These are phyloP conservation scores for Eupristina koningsbergeri DNA, from an alignment of 1,140 invertebrate genomes.

Conservation along the genomic window DNA sequence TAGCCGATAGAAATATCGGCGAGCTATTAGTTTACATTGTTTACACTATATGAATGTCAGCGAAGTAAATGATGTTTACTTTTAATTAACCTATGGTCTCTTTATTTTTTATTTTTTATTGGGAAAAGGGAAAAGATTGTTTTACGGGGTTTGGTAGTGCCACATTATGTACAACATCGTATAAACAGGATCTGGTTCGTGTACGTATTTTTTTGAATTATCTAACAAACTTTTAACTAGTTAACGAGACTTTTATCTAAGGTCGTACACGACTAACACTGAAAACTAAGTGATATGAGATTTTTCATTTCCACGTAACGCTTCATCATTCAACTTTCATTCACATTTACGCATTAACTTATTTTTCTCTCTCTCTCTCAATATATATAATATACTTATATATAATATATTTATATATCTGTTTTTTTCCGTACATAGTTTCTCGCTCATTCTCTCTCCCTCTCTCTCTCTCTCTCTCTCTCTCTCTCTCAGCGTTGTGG, in stretches of 20 bases:
- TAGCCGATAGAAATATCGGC: constrained; percentile 28
- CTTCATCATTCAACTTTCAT: constrained; percentile 52
- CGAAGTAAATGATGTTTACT: constrained; percentile 52
- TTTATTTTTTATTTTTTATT: constrained; percentile 28
- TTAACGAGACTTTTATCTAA: constrained; percentile 73
- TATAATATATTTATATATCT: constrained; percentile 17
- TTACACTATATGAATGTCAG: constrained; percentile 51
- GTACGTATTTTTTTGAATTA: constrained; percentile 72
- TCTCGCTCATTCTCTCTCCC: background rate
- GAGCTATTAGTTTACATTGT: constrained; percentile 43
- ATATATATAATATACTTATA: constrained; percentile 25
- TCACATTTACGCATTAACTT: constrained; percentile 51
- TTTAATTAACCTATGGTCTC: constrained; percentile 44
- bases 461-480: constrained; percentile 13
- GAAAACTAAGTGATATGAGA: constrained; percentile 73
- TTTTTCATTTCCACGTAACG: constrained; percentile 56
- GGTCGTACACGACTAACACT: constrained; percentile 72
- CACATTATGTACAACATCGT: constrained; percentile 72
- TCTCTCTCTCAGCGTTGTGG: constrained; percentile 24
- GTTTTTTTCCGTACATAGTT: background rate
- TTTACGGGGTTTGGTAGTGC: constrained; percentile 63
- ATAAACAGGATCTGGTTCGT: constrained; percentile 71
- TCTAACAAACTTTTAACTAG: constrained; percentile 73
- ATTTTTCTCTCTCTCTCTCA: constrained; percentile 42
- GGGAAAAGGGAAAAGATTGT: background rate